phyloP scores from a whole-genome alignment of 1,140 invertebrate species.

The Apocrypta bakeri region DNA sequence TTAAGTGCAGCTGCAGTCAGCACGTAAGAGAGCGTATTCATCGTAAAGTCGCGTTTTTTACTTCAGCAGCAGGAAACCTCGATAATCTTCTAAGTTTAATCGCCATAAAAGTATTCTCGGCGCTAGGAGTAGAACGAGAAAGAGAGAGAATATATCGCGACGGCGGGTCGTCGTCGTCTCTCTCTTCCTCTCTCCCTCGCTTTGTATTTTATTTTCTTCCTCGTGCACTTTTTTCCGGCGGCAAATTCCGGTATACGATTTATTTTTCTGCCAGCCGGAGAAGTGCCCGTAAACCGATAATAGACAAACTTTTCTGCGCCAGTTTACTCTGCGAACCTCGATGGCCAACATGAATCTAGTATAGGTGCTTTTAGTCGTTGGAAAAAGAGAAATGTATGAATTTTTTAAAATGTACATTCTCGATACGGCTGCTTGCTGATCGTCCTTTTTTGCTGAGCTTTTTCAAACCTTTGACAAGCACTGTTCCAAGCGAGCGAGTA shows the following conservation, averaged over 20 bases:
- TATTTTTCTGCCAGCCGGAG: constrained; percentile 7
- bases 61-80: constrained; percentile 59
- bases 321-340: background rate
- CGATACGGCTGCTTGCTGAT: background rate
- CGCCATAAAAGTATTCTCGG: constrained; percentile 56
- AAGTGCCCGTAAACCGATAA: constrained; percentile 37
- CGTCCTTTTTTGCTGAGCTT: background rate
- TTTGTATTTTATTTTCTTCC: background rate
- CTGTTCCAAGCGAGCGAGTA: background rate
- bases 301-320: constrained; percentile 29
- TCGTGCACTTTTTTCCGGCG: background rate
- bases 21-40: constrained; percentile 42
- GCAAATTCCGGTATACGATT: background rate
- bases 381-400: background rate
- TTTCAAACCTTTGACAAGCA: constrained; percentile 15
- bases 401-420: background rate
- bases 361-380: background rate
- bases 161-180: background rate
- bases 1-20: too few species aligned
- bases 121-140: constrained; percentile 14
- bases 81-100: constrained; percentile 59
- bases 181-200: background rate
- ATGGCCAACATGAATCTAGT: too few species aligned
- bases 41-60: constrained; percentile 55
- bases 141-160: background rate